phyloP scores from a whole-genome alignment of 2,888 invertebrate genomes.

The Limenitis camilla region DNA sequence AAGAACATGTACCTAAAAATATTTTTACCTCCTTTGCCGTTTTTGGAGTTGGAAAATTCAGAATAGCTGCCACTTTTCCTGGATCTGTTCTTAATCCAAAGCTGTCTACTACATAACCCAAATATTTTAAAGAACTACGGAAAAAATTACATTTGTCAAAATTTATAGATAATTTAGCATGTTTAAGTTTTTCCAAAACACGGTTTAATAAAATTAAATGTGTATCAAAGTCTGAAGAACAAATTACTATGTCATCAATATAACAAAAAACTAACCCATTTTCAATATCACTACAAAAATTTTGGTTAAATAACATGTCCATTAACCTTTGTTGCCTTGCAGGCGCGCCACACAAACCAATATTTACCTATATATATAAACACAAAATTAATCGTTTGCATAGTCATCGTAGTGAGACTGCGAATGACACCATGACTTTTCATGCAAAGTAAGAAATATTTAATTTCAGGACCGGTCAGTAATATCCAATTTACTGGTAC shows the following conservation, averaged over 20 bases:
- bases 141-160: not conserved
- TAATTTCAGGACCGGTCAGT: too few relatives aligned
- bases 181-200: not conserved
- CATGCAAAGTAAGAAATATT: too few relatives aligned
- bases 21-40: not conserved
- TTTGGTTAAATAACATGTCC: not conserved
- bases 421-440: too few relatives aligned
- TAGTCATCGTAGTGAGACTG: too few relatives aligned
- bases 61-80: constrained; percentile 21
- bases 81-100: constrained; percentile 25
- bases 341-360: too few relatives aligned
- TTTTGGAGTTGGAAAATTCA: constrained; percentile 23
- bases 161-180: not conserved
- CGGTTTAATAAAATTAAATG: not conserved
- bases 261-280: not conserved
- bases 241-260: not conserved
- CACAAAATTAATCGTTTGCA: too few relatives aligned
- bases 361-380: too few relatives aligned
- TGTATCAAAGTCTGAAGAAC: not conserved
- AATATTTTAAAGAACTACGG: constrained; percentile 8
- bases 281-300: not conserved
- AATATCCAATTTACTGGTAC: too few relatives aligned
- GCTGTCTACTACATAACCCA: constrained; percentile 21
- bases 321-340: constrained; percentile 4
- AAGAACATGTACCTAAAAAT: not conserved